These are phyloP conservation scores for Manacus vitellinus DNA, from an alignment of 2,113 vertebrate genomes.

Conservation along the genomic window DNA sequence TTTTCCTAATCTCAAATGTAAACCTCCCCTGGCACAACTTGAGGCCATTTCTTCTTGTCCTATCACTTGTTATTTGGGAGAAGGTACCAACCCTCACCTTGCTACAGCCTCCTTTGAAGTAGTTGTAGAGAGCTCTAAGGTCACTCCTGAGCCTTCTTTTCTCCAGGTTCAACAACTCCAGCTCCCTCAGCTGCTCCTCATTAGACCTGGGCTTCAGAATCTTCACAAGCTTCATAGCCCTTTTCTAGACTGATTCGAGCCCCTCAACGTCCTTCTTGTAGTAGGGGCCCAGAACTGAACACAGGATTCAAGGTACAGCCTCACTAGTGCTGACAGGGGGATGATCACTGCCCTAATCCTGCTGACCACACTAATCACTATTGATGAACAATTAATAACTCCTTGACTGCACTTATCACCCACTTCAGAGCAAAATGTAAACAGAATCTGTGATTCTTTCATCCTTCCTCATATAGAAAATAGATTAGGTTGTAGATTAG, in stretches of 20 bases:
- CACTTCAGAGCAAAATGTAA: not conserved
- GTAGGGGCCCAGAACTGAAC: not conserved
- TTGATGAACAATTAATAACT: not conserved
- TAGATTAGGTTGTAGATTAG: not conserved
- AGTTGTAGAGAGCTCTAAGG: fast-evolving
- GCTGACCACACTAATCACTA: not conserved
- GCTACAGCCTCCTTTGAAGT: not conserved
- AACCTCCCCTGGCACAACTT: not conserved
- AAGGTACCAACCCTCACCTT: fast-evolving
- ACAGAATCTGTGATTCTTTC: not conserved
- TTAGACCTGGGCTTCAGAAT: not conserved
- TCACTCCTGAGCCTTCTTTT: not conserved
- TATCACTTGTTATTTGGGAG: fast-evolving
- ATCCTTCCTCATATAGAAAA: not conserved
- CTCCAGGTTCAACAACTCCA: not conserved
- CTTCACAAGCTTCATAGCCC: fast-evolving
- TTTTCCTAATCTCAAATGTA: not conserved
- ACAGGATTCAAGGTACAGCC: not conserved
- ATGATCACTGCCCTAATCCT: not conserved
- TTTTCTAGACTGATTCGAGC: not conserved
- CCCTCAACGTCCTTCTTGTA: not conserved
- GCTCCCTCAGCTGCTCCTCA: not conserved
- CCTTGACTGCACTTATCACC: not conserved
- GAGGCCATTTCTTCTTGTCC: not conserved
- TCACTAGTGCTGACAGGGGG: not conserved